Base-by-base conservation (phyloP, 2,797 vertebrate species). In the Rousettus madagascariensis region DNA sequence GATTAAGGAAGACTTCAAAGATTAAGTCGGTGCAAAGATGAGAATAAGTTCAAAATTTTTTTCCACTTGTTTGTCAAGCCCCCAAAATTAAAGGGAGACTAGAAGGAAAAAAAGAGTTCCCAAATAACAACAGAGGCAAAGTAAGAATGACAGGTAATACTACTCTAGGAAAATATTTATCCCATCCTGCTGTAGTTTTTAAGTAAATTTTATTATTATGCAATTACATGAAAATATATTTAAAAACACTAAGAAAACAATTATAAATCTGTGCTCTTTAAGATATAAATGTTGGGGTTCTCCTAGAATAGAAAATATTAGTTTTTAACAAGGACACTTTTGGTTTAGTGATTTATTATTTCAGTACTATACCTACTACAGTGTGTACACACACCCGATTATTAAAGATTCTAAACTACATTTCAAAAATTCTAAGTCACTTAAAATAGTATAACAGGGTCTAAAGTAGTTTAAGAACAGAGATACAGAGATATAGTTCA, bases 201-300 rank as follows among this genome's bases (percentile, higher is more conserved):
- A 87, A 88, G 46, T 65, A 65, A 72, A 53, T 30, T 92, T 91
- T 87, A 93, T 53, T 90, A 91, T n/a, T 80, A n/a, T 75, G 17
- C 4, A 95, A 80, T 88, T 90, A 92, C 17, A 41, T 79, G 20
- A 26, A 97, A 78, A 94, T 13, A 74, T 28, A 63, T 80, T 95
- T 75, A 15, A 79, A 90, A 79, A 84, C n/a, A 90, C 22, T 68
- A 93, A 88, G 74, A 91, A 91, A 95, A 59, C 9, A 66, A 87
- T 20, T n/a, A 51, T 33, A 82, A 65, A 77, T 69, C 20, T 68
- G 33, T 69, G 6, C 4, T 83, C 66, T 94, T 71, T 55, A 93
- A 89, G 33, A 93, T 22, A 43, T 2, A 57, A 11, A 66, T 33
- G 68, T 69, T 82, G 77, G 16, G 38, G 13, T 93, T 72, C 7